A percentile compares a stretch with the other conserved stretches of the same genome.
Conservation (phyloP, 2,113 vertebrate species). For the Campylomormyrus tamandua region DNA sequence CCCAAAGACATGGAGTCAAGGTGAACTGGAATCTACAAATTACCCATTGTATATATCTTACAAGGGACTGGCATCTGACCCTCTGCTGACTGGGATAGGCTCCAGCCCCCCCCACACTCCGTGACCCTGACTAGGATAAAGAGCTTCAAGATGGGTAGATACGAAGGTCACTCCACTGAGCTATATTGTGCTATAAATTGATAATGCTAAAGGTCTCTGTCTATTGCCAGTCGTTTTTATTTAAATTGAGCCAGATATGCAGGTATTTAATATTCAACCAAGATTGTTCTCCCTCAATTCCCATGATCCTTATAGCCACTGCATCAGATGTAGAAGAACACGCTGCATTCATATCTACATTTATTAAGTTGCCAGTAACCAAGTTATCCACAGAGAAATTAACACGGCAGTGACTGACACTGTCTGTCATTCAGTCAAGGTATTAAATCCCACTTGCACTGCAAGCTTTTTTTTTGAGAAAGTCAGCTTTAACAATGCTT, state of each 20-base stretch:
- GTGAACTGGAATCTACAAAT: not conserved
- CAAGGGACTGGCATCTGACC: not conserved
- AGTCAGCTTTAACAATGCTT: not conserved
- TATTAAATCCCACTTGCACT: not conserved
- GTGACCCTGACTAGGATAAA: not conserved
- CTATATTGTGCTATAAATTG: not conserved
- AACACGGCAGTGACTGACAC: not conserved
- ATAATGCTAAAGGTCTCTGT: not conserved
- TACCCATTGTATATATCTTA: not conserved
- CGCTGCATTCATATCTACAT: not conserved
- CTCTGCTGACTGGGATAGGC: not conserved
- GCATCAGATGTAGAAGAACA: not conserved
- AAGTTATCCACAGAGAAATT: not conserved
- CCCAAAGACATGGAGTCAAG: not conserved
- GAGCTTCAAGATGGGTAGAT: not conserved
- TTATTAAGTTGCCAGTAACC: not conserved
- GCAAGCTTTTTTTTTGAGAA: not conserved
- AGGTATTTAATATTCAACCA: not conserved
- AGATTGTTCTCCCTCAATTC: not conserved
- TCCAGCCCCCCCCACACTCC: not conserved
- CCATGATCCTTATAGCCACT: not conserved
- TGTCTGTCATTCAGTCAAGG: not conserved
- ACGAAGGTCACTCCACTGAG: not conserved
- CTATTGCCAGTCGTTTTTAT: not conserved
- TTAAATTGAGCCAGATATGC: not conserved